Conservation (phyloP, 1,140 invertebrate genomes). For the Heliconius hermathena region DNA sequence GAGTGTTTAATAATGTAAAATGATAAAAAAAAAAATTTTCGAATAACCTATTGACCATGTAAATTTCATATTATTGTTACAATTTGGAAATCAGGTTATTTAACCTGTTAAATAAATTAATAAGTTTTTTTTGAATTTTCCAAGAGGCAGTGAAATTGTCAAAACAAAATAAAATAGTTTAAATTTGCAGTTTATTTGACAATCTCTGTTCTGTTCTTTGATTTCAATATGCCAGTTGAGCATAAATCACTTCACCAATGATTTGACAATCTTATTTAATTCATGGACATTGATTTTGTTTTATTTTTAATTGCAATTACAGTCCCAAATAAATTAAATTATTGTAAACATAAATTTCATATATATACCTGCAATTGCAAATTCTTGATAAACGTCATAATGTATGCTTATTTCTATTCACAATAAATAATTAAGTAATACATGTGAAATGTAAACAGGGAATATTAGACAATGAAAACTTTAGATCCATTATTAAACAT, state of each 20-base stretch:
- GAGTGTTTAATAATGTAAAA: background rate
- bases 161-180: background rate
- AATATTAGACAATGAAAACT: background rate
- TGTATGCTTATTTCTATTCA: constrained; percentile 7
- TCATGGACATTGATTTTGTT: background rate
- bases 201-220: background rate
- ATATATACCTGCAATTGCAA: background rate
- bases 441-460: background rate
- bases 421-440: background rate
- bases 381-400: background rate
- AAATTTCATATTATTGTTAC: background rate
- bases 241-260: too few species aligned
- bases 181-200: background rate
- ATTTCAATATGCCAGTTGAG: background rate
- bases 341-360: background rate
- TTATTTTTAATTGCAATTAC: background rate
- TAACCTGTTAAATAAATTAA: too few species aligned
- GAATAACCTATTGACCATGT: too few species aligned
- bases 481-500: background rate
- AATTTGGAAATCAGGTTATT: background rate
- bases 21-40: too few species aligned
- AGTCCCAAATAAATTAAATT: constrained; percentile 8
- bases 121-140: background rate
- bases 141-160: background rate
- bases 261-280: too few species aligned